Evolutionary conservation across 2,113 vertebrate species (phyloP).

Genomic region (Tetrax tetrax): DNA sequence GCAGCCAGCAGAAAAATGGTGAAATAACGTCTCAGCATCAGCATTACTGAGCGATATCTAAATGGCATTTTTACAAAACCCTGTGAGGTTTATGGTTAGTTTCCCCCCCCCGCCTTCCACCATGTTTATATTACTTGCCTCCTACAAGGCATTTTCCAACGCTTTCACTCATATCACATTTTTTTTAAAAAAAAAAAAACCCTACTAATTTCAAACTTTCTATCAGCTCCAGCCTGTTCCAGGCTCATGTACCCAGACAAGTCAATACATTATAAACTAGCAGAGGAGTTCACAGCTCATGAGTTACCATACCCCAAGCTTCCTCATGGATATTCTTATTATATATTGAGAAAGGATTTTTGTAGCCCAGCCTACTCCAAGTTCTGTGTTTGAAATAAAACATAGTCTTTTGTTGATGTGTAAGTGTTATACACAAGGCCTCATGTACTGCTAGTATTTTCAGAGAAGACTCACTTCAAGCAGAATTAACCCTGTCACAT

Average conservation of each 20-base stretch:
- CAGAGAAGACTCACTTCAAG: background rate
- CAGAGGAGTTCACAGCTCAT: background rate
- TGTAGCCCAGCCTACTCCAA: background rate
- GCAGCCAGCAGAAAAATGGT: background rate
- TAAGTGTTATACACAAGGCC: background rate
- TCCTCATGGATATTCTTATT: background rate
- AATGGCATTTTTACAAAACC: background rate
- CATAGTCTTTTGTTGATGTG: background rate
- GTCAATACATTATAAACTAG: background rate
- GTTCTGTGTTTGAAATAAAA: background rate
- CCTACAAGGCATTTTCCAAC: background rate
- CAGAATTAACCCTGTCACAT: background rate
- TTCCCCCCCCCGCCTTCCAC: background rate
- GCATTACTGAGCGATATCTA: background rate
- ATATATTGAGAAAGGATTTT: background rate
- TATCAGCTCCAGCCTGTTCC: background rate
- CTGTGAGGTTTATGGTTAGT: accelerated
- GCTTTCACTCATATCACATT: background rate
- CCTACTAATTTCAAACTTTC: background rate
- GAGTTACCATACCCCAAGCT: background rate
- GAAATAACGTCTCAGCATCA: background rate
- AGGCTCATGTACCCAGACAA: background rate
- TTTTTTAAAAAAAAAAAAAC: background rate
- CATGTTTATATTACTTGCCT: background rate
- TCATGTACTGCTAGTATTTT: background rate